These are phyloP conservation scores for Drosophila baimaii DNA, from an alignment of 1,140 invertebrate species.

Conservation along the genomic window DNA sequence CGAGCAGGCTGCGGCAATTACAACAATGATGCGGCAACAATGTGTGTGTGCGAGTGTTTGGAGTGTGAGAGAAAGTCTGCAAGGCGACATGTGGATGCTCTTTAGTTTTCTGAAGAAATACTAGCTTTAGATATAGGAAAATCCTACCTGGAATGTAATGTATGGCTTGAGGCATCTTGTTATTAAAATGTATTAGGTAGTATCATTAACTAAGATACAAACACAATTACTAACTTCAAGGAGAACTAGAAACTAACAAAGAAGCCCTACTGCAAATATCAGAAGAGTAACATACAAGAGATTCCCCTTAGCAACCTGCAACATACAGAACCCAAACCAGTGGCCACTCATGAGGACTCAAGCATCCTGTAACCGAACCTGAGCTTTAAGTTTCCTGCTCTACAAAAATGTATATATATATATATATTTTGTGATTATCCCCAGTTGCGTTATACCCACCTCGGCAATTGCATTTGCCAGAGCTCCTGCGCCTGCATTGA, in stretches of 20 bases:
- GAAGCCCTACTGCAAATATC: not conserved
- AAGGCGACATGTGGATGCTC: constrained; percentile 33
- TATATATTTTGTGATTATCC: constrained; percentile 57
- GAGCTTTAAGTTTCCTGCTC: constrained; percentile 1
- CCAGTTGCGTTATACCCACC: constrained; percentile 37
- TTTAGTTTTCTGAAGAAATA: constrained; percentile 1
- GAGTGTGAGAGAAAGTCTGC: not conserved
- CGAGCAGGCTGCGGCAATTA: constrained; percentile 64
- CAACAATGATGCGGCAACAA: constrained; percentile 76
- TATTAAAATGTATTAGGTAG: too few species aligned
- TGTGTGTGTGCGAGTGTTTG: constrained; percentile 28
- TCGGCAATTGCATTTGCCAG: constrained; percentile 41
- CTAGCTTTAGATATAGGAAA: not conserved
- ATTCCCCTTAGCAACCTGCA: not conserved
- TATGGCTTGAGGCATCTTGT: too few species aligned
- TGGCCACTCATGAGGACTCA: not conserved
- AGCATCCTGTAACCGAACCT: not conserved
- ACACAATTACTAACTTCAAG: too few species aligned
- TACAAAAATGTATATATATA: constrained; percentile 24
- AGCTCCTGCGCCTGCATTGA: constrained; percentile 43
- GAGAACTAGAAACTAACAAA: not conserved
- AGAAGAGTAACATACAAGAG: not conserved
- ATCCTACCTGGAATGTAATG: not conserved
- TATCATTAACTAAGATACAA: too few species aligned
- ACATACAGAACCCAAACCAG: too few species aligned